A percentile compares a stretch with the other conserved stretches of the same genome.
phyloP scores from a whole-genome alignment of 2,113 vertebrate species.

The Nibea coibor region DNA sequence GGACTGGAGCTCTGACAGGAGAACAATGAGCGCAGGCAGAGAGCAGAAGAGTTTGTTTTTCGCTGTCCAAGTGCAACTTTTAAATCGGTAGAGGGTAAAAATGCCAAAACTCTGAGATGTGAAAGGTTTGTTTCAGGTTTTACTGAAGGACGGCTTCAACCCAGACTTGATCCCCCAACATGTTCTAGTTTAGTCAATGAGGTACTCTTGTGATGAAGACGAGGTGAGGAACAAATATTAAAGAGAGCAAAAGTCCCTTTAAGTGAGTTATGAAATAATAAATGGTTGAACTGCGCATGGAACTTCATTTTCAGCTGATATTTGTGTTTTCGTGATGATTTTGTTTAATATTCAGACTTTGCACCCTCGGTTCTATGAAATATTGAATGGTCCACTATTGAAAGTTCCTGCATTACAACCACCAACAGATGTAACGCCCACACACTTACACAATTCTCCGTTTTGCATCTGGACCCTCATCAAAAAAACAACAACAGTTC shows the following conservation, averaged over 20 bases:
- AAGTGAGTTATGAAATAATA: too few relatives aligned
- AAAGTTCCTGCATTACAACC: neutral
- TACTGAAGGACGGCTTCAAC: too few relatives aligned
- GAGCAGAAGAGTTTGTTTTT: neutral
- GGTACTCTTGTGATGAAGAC: neutral
- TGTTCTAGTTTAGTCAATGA: neutral
- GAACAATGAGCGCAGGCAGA: constrained; percentile 33
- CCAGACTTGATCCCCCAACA: neutral
- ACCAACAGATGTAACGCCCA: too few relatives aligned
- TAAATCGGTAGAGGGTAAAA: neutral
- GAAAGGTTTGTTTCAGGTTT: too few relatives aligned
- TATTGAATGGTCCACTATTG: neutral
- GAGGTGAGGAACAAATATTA: neutral
- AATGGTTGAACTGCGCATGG: too few relatives aligned
- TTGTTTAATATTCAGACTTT: neutral
- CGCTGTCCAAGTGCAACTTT: neutral
- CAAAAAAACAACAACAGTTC: too few relatives aligned
- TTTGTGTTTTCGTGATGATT: too few relatives aligned
- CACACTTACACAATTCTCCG: too few relatives aligned
- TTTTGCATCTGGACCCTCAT: too few relatives aligned
- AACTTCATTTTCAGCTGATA: too few relatives aligned
- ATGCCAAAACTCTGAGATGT: neutral
- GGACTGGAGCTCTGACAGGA: constrained; percentile 39
- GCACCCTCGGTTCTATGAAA: neutral
- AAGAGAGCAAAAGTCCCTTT: too few relatives aligned